phyloP scores from a whole-genome alignment of 2,797 vertebrate genomes.

The Microctenopoma stevenorrisi region DNA sequence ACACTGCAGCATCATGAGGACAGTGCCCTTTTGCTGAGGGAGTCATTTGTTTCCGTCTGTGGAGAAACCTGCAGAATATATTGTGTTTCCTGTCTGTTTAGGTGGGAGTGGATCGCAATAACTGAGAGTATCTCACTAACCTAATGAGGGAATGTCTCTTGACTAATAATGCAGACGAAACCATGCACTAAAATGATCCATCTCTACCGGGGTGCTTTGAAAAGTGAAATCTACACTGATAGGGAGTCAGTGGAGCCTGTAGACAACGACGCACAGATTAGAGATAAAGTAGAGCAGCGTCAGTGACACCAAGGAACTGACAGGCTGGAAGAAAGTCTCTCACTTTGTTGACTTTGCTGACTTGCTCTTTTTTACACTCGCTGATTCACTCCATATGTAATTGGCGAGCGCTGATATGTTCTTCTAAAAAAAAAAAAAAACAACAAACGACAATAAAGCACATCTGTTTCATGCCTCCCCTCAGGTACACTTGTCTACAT shows the following conservation, averaged over 20 bases:
- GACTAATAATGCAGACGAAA: slow-evolving; percentile 51
- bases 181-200: slow-evolving; percentile 50
- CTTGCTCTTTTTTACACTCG: slow-evolving; percentile 49
- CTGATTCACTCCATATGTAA: slow-evolving; percentile 20
- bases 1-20: slow-evolving; percentile 34
- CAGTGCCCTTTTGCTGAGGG: slow-evolving; percentile 34
- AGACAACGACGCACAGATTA: slow-evolving; percentile 63
- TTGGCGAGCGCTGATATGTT: slow-evolving; percentile 15
- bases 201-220: slow-evolving; percentile 42
- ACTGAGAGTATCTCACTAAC: slow-evolving; percentile 31
- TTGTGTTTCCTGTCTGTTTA: not conserved
- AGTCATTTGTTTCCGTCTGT: slow-evolving; percentile 40
- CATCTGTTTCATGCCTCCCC: slow-evolving; percentile 38
- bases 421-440: slow-evolving; percentile 19
- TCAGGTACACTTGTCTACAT: slow-evolving; percentile 57
- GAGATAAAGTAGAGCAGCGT: slow-evolving; percentile 31
- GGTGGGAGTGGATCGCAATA: slow-evolving; percentile 20
- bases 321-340: slow-evolving; percentile 56
- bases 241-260: slow-evolving; percentile 53
- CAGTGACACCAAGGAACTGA: slow-evolving; percentile 53
- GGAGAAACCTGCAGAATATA: slow-evolving; percentile 18
- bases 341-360: slow-evolving; percentile 34
- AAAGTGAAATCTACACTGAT: slow-evolving; percentile 33
- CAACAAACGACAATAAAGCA: slow-evolving; percentile 46
- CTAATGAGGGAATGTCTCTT: slow-evolving; percentile 22